phyloP scores from a whole-genome alignment of 2,888 invertebrate species.

The Argynnis bischoffii region DNA sequence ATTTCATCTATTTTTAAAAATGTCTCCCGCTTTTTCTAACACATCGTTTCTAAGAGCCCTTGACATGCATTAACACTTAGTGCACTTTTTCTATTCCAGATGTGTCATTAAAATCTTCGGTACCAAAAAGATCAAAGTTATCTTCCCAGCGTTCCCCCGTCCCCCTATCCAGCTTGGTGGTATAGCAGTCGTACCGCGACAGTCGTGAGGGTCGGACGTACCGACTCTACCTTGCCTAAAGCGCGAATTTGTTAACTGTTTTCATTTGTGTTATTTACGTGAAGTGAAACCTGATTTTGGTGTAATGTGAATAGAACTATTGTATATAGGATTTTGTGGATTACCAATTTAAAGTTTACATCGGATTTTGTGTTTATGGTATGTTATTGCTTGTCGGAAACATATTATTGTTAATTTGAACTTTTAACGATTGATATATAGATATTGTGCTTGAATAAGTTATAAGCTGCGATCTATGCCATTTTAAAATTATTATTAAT shows the following conservation, averaged over 20 bases:
- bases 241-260: constrained; percentile 69
- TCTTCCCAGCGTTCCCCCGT: constrained; percentile 66
- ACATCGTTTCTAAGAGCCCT: constrained; percentile 74
- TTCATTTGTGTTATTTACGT: constrained; percentile 70
- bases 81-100: constrained; percentile 79
- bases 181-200: constrained; percentile 66
- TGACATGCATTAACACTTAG: constrained; percentile 81
- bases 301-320: constrained; percentile 62
- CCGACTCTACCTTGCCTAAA: constrained; percentile 46
- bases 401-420: constrained; percentile 19
- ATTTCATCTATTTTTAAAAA: constrained; percentile 69
- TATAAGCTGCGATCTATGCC: neutral
- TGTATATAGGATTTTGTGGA: constrained; percentile 42
- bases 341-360: constrained; percentile 39
- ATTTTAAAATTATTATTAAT: neutral
- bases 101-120: constrained; percentile 80
- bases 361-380: constrained; percentile 42
- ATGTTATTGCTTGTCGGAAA: constrained; percentile 34
- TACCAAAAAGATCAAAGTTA: constrained; percentile 81
- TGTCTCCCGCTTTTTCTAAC: constrained; percentile 79
- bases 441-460: neutral
- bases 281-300: constrained; percentile 72
- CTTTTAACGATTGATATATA: constrained; percentile 8
- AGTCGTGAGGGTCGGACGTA: constrained; percentile 57
- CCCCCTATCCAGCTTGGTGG: constrained; percentile 52